Base-by-base conservation (phyloP, 2,113 vertebrate species). In the Pampusana beccarii region DNA sequence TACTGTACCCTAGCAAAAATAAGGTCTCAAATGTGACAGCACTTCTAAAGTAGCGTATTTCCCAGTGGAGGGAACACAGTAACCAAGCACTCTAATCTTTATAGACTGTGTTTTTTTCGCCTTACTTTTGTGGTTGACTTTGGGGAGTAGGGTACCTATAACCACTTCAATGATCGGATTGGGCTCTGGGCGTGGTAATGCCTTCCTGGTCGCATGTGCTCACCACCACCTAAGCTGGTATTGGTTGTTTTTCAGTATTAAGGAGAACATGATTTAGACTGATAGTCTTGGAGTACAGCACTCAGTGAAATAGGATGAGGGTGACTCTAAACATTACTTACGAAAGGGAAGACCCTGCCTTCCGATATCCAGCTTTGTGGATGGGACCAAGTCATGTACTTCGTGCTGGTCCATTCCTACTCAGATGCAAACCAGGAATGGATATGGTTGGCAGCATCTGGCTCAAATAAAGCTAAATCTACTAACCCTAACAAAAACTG, bases 281-380 rank as follows among this genome's bases (percentile, higher is more conserved):
- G 9, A 5, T 40, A 61, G 44, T 65, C 28, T 66, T 34, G 11
- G 9, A 24, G 34, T 51, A 61, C 29, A 89, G 50, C 28, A 38
- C 8, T 36, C 7, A 1, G 29, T 0, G 2, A 75, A 60, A 50
- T 19, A 50, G 16, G 10, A 42, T 84, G 16, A 61, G 71, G 42
- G 56, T 82, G 50, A 61, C 28, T 50, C 9, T 58, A 80, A 54
- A 8, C 13, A 44, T 61, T 44, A 12, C 28, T 71, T 71, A 46
- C 4, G 19, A 51, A 75, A 70, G 51, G 28, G 28, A 50, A 36
- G 58, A 46, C 29, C 5, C 25, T 57, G 5, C 6, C 13, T 25
- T 5, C 5, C 8, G 9, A 0, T 25, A 6, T 25, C 23, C 4
- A 38, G 4, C 23, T n/a, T 65, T 12, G 29, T 17, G 9, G 13